phyloP scores from a whole-genome alignment of 2,888 invertebrate genomes.

The Tetragonula carbonaria region DNA sequence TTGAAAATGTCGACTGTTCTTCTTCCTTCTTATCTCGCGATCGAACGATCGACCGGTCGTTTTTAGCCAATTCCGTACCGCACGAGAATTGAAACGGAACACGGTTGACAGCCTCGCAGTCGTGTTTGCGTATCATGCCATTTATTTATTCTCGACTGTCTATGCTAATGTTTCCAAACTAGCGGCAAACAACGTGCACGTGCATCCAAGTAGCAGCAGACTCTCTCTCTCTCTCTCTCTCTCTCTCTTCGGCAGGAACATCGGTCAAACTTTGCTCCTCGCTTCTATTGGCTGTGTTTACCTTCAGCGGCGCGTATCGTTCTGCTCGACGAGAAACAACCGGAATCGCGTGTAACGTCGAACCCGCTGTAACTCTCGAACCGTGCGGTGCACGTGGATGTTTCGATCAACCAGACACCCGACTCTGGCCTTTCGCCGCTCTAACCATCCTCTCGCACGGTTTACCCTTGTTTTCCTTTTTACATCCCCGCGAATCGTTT shows the following conservation, averaged over 20 bases:
- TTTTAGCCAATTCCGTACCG: neutral
- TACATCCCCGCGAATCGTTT: neutral
- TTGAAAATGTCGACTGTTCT: no score
- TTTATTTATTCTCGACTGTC: conserved; percentile 30
- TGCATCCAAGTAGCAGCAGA: neutral
- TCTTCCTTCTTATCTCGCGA: no score
- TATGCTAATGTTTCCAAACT: conserved; percentile 36
- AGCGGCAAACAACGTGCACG: conserved; percentile 19
- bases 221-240: no score
- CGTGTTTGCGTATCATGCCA: neutral
- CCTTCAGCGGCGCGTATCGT: conserved; percentile 12
- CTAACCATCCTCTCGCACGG: neutral
- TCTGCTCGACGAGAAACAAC: conserved; percentile 2
- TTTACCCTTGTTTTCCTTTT: neutral
- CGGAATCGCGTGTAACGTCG: conserved; percentile 13
- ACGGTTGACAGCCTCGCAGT: neutral
- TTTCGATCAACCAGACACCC: neutral
- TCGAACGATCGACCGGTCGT: neutral
- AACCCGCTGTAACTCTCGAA: neutral
- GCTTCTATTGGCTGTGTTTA: conserved; percentile 24
- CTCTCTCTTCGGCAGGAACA: conserved; percentile 14
- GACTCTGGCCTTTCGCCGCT: neutral
- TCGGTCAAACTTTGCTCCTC: conserved; percentile 46
- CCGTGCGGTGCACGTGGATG: neutral
- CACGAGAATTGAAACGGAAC: neutral